Base-by-base conservation (phyloP, 1,140 invertebrate species). In the Drosophila eugracilis region DNA sequence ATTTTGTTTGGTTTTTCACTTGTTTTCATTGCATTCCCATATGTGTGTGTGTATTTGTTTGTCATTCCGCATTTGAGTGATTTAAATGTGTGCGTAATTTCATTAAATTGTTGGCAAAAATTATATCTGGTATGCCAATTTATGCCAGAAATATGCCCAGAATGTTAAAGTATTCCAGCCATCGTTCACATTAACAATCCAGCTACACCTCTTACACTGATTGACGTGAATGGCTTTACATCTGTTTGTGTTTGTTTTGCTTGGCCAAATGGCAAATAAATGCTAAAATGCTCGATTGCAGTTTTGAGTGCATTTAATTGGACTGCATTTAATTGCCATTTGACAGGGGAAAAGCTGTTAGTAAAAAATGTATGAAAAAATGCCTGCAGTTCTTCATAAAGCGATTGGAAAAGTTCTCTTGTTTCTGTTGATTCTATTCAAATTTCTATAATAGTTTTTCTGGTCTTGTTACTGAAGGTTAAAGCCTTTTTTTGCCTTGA, bases 111-210 rank as follows among this genome's bases (percentile, higher is more conserved):
- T 75, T 66, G 41, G 57, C 48, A 57, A 78, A 76, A 44, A 71
- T 78, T 75, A 70, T 75, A 49, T 62, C 41, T 58, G 78, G 83
- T 55, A 78, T 78, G 63, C 66, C 39, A 60, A 81, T 78, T 80
- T 74, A 88, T 81, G 83, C 83, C 78, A 69, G 53, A 78, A 88
- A 88, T 88, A 86, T 86, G 44, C 70, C n/a, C 41, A 72, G 60
- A 50, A 88, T 88, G 86, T 88, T 58, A 47, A 83, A 83, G 83
- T 58, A 65, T 65, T 65, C 17, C 12, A 19, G 32, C 22, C 42
- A 52, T 36, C n/a, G 48, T 21, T 42, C 12, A 12, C 15, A 26
- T 32, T 69, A 47, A 36, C 32, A 66, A 39, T 17, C 49, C 15
- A 26, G 55, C 22, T 21, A 28, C 57, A 48, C 24, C 60, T 47